Base-by-base conservation (phyloP, 1,140 invertebrate species). In the Piezodorus guildinii region DNA sequence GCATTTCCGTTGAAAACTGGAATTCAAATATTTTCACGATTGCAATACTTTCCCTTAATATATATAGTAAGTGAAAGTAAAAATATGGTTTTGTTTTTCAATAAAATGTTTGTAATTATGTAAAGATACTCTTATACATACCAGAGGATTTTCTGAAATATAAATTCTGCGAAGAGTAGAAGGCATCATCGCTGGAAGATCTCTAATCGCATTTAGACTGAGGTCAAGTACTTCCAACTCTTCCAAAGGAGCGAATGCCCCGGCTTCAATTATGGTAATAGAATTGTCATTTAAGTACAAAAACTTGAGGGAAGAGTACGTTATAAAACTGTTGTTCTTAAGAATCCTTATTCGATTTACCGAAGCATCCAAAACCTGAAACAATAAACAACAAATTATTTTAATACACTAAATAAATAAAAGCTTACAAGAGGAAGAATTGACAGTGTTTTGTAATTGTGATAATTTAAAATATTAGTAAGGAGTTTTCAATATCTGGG, bases 221-320 rank as follows among this genome's bases (percentile, higher is more conserved):
- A 69, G 43, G 43, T 69, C 66, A 16, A 69, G 46, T 15, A 73
- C 72, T 54, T 76, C 70, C 6, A 78, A 61, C 12, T 75, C 72
- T 0, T 63, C 68, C 0, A 77, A 69, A 0, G 68, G 65, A 0
- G 58, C 58, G 51, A 78, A 77, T 0, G 75, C 70, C 0, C 43
- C 72, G 2, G 73, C 71, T 10, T 75, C 72, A 4, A 78, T 73
- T 2, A 27, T 45, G 6, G 60, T 65, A 0, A 78, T 73, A 19
- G 76, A 73, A 62, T 77, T 77, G 62, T 78, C 76, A 10, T 60
- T 27, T 3, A 78, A 65, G 46, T 77, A 77, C 6, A 78, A 63
- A 30, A 62, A 75, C 3, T 67, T 68, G 0, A 78, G 67, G 15
- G 64, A 74, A 12, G 69, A 70, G 65, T 75, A 77, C 16, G 62